Evolutionary conservation across 2,113 vertebrate genomes (phyloP).

Genomic region (Melozone crissalis): DNA sequence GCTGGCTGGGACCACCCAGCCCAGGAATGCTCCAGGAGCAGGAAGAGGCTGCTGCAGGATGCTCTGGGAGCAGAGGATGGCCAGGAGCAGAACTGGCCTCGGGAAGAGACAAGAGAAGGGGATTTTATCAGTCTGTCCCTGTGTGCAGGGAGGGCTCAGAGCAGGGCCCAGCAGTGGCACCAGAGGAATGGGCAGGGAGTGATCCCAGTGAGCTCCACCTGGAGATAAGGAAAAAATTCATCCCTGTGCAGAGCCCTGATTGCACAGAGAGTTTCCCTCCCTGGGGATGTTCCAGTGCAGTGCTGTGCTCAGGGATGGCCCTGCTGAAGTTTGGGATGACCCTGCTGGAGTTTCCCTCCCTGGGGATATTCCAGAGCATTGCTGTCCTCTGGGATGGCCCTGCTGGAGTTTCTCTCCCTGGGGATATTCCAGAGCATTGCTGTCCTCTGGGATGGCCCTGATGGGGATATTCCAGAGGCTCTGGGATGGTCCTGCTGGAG

Average conservation of each 20-base stretch:
- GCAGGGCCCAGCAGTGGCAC: background rate
- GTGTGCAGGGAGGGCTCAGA: background rate
- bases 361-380: no score
- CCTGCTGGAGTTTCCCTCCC: background rate
- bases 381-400: no score
- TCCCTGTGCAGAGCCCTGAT: background rate
- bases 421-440: background rate
- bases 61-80: background rate
- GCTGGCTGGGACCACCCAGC: fast-evolving
- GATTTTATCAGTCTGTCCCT: background rate
- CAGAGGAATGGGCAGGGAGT: background rate
- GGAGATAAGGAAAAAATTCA: background rate
- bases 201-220: background rate
- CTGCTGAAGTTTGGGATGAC: no score
- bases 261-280: background rate
- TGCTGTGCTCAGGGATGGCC: background rate
- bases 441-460: background rate
- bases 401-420: background rate
- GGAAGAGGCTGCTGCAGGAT: background rate
- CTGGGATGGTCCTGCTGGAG: background rate
- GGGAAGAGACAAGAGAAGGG: background rate
- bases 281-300: background rate
- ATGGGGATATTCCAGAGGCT: background rate
- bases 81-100: background rate
- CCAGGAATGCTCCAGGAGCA: background rate